Evolutionary conservation across 2,797 vertebrate species (phyloP), one percentile per base, ranked within the genome.

Genomic region (Pseudotriccus pelzelni): DNA sequence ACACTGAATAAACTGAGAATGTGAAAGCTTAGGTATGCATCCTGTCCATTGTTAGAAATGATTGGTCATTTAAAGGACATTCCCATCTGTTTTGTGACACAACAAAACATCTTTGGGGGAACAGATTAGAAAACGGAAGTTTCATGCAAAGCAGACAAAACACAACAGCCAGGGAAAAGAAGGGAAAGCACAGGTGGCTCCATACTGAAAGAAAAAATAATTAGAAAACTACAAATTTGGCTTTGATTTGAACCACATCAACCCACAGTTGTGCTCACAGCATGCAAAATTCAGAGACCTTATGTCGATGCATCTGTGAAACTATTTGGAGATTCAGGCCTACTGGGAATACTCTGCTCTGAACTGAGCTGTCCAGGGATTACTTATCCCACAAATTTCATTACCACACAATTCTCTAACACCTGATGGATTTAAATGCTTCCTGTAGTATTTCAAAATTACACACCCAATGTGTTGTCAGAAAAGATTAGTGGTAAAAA

Each of bases 71-170:
- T 90, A 52, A 89, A 97, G 95, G 87, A 94, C 93, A 97, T 98
- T 99, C 98, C 99, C 98, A 99, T 99, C 98, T 93, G 98, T 99
- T 99, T 99, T 99, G 98, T 98, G 98, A 98, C 96, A 95, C 36
- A 15, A 97, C 92, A 97, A 98, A 97, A 97, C 87, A 96, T 15
- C 1, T 87, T 92, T 52, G 14, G 39, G 52, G 87, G 23, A 43
- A 94, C 47, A 84, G 90, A 58, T 37, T 4, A 69, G 81, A 82
- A 80, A 96, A 93, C 2, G 34, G 87, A 86, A 5, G 30, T 84
- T 94, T 46, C 94, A 97, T 97, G 97, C 96, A 97, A 96, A 97
- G 96, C 93, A 94, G 59, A 97, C 87, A 94, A 63, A 81, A 84
- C 24, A 97, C 79, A 87, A 78, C 86, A 96, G 92, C 82, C 87